phyloP scores from a whole-genome alignment of 1,140 invertebrate species.

The Drosophila novamexicana region DNA sequence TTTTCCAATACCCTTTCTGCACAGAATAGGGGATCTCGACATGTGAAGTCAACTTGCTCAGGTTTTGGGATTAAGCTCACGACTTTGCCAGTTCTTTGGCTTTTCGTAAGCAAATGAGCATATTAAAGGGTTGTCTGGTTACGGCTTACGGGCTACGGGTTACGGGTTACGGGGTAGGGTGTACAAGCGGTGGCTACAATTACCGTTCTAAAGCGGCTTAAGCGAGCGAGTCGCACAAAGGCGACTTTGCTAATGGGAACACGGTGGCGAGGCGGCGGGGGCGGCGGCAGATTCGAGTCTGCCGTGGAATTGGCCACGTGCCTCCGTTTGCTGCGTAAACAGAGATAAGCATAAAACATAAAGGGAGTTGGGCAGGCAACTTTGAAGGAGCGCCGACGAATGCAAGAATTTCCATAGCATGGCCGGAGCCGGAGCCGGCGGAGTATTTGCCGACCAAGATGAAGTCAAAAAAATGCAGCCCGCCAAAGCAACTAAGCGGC shows the following conservation, averaged over 20 bases:
- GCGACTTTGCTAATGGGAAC: conserved; percentile 45
- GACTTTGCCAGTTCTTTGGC: conserved; percentile 6
- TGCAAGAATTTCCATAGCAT: neutral
- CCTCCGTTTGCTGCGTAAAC: conserved; percentile 57
- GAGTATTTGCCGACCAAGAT: neutral
- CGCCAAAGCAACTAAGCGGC: conserved; percentile 39
- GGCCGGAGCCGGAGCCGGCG: too few relatives aligned
- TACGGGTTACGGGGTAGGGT: neutral
- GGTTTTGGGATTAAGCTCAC: neutral
- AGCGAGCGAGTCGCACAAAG: conserved; percentile 17
- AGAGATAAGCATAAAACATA: conserved; percentile 57
- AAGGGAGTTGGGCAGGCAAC: conserved; percentile 34
- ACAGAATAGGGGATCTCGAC: neutral
- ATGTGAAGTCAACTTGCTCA: conserved; percentile 7
- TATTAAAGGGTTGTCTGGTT: conserved; percentile 33
- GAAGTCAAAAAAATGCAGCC: conserved; percentile 51
- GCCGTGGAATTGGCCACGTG: conserved; percentile 43
- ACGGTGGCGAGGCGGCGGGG: neutral
- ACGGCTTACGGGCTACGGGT: neutral
- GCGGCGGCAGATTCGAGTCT: neutral
- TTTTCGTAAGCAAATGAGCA: conserved; percentile 5
- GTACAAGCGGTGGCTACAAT: conserved; percentile 44
- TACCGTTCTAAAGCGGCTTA: conserved; percentile 69
- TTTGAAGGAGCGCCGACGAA: conserved; percentile 10
- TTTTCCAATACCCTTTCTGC: neutral